Evolutionary conservation across 2,113 vertebrate genomes (phyloP).

Genomic region (Pipa parva): DNA sequence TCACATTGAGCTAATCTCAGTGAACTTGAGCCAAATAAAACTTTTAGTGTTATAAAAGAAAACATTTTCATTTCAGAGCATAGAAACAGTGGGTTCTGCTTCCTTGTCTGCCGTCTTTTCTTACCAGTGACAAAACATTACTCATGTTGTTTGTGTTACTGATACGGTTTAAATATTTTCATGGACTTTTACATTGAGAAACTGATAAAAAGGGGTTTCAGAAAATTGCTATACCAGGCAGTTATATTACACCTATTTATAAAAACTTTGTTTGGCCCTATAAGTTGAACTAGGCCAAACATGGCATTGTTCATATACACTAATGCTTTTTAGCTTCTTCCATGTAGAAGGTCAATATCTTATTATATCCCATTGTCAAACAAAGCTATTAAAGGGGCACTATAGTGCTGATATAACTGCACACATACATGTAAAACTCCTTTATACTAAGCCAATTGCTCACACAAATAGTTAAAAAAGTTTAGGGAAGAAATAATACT

Average conservation of each 20-base stretch:
- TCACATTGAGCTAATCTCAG: slow-evolving; percentile 63
- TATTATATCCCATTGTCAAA: too few species aligned
- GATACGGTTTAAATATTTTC: not conserved
- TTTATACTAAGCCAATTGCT: too few species aligned
- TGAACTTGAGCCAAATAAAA: slow-evolving; percentile 35
- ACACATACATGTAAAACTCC: too few species aligned
- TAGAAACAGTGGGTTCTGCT: not conserved
- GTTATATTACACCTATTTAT: not conserved
- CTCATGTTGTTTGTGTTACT: not conserved
- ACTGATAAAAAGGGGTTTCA: not conserved
- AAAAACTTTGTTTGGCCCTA: too few species aligned
- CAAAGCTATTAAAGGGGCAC: too few species aligned
- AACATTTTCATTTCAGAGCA: slow-evolving; percentile 33
- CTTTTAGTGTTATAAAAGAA: slow-evolving; percentile 18
- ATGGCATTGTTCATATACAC: too few species aligned
- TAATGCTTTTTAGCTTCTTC: too few species aligned
- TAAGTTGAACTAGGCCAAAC: too few species aligned
- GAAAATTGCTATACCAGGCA: not conserved
- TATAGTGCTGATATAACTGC: too few species aligned
- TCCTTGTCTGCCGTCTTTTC: slow-evolving; percentile 11
- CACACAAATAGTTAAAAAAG: too few species aligned
- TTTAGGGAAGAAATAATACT: too few species aligned
- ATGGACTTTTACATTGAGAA: not conserved
- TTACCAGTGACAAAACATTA: not conserved
- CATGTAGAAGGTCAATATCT: too few species aligned